phyloP scores from a whole-genome alignment of 2,797 vertebrate genomes.

The Protosalanx chinensis region DNA sequence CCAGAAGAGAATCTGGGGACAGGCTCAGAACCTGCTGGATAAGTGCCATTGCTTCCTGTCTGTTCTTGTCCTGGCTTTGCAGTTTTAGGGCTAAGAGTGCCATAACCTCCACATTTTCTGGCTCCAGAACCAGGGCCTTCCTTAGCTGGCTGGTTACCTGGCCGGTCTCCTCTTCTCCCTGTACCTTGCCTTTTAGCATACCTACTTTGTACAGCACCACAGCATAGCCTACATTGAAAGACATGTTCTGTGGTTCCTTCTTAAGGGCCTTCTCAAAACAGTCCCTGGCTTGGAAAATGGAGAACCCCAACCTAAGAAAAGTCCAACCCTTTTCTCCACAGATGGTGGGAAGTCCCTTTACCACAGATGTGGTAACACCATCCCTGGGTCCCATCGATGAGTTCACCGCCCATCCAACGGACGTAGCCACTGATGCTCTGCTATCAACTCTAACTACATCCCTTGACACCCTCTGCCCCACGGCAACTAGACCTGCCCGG shows the following conservation, averaged over 20 bases:
- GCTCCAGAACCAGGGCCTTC: slow-evolving; percentile 47
- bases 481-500: no score
- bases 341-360: slow-evolving; percentile 54
- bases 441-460: no score
- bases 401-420: no score
- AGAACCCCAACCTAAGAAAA: slow-evolving; percentile 41
- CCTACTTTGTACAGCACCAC: slow-evolving; percentile 41
- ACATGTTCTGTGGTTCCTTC: slow-evolving; percentile 39
- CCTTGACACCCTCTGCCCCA: no score
- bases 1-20: slow-evolving; percentile 38
- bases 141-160: slow-evolving; percentile 24
- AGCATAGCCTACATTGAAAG: slow-evolving; percentile 55
- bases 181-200: background rate
- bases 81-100: slow-evolving; percentile 57
- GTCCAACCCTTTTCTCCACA: slow-evolving; percentile 61
- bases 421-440: no score
- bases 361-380: no score
- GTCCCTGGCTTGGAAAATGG: slow-evolving; percentile 42
- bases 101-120: slow-evolving; percentile 50
- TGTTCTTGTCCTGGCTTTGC: slow-evolving; percentile 19
- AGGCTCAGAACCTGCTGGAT: slow-evolving; percentile 48
- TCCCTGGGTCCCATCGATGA: no score
- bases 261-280: slow-evolving; percentile 60
- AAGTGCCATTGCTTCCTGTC: slow-evolving; percentile 33
- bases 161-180: background rate